Percentiles rank a stretch among this genome's conserved stretches.
Conservation (phyloP, 1,140 invertebrate species). For the Zaprionus taronus region DNA sequence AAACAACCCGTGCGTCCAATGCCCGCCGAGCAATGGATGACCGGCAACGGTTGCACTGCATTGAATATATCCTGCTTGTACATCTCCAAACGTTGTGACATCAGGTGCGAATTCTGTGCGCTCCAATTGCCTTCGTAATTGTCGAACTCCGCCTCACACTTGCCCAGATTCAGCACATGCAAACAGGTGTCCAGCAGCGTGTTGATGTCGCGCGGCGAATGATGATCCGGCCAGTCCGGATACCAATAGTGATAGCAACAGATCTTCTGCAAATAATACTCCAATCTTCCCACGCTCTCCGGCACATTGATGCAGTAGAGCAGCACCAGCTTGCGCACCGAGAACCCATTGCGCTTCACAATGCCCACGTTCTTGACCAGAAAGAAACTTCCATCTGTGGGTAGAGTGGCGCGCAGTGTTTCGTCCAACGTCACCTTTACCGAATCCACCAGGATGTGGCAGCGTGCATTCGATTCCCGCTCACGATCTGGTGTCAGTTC, state of each 20-base stretch:
- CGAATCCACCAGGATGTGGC: conserved; percentile 73
- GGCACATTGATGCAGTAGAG: conserved; percentile 74
- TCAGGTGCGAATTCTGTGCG: conserved; percentile 58
- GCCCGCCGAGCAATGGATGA: conserved; percentile 97
- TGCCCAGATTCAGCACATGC: conserved; percentile 85
- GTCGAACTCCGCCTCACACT: conserved; percentile 79
- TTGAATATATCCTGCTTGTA: conserved; percentile 82
- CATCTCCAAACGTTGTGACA: conserved; percentile 66
- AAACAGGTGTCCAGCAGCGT: conserved; percentile 87
- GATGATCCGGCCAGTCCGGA: conserved; percentile 89
- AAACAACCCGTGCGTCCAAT: conserved; percentile 98
- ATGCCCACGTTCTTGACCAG: conserved; percentile 87
- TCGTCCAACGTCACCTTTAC: conserved; percentile 58
- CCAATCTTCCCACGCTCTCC: conserved; percentile 37
- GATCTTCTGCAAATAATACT: conserved; percentile 74
- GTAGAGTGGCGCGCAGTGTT: conserved; percentile 41
- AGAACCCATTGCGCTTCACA: conserved; percentile 87
- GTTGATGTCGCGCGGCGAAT: conserved; percentile 86
- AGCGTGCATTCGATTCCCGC: conserved; percentile 35
- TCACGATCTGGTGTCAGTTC: conserved; percentile 32
- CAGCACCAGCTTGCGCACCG: conserved; percentile 86
- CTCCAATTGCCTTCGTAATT: conserved; percentile 59
- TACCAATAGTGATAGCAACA: conserved; percentile 88
- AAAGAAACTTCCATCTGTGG: conserved; percentile 84
- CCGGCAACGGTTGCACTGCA: conserved; percentile 87